Base-by-base conservation (phyloP, 2,888 invertebrate genomes). In the Sclerodermus sp. region DNA sequence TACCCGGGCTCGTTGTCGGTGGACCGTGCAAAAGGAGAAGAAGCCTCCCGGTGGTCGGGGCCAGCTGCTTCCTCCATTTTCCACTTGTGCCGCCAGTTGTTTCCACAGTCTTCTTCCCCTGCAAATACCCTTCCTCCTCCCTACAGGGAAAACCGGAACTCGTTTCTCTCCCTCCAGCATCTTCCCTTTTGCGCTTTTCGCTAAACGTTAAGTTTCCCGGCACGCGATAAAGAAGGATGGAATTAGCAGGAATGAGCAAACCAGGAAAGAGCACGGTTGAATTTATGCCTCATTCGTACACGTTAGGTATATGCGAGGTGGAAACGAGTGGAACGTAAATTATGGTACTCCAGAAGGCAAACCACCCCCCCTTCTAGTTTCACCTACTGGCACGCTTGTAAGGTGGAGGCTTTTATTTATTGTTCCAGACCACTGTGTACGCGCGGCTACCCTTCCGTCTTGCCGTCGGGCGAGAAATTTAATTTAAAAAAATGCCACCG, bases 211-310 rank as follows among this genome's bases (percentile, higher is more conserved):
- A 64, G 66, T 58, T 68, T 61, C 58, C 58, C 49, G 8, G 49
- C 55, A 45, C 45, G 38, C 12, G 49, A n/a, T 31, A 23, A 34
- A 34, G 34, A 38, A 45, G 45, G 37, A 37, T 40, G 36, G 31
- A 13, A 30, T 13, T 15, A 45, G 30, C 38, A 34, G 45, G 15
- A 41, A 42, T 36, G n/a, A 32, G 37, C 34, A 23, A 23, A 23
- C 23, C 8, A 41, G 44, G 50, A 51, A 38, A 8, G 41, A 42
- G 45, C 31, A 45, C 42, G 55, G 57, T 58, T 58, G 67, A 71
- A 74, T 73, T 73, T 71, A 73, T 73, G 67, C 65, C 67, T 69
- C 67, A 64, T 70, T 65, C 67, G 66, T 67, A 67, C 62, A 65
- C 57, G 67, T 65, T 67, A 65, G 63, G 57, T 66, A 60, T 63